Evolutionary conservation across 1,140 invertebrate genomes (phyloP).

Genomic region (Wasmannia auropunctata): DNA sequence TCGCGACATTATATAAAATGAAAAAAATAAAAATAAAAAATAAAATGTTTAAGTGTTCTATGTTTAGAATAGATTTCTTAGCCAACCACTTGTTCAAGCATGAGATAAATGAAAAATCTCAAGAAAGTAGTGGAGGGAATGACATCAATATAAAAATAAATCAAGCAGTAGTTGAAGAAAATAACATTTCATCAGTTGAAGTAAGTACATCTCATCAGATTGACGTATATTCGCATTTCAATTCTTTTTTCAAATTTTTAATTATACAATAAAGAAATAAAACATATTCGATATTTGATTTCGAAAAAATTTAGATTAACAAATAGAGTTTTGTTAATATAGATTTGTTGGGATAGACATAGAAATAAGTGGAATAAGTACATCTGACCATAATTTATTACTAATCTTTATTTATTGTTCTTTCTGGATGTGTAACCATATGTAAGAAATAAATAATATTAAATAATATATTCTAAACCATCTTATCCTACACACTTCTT

Average conservation of each 20-base stretch:
- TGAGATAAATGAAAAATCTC: too few relatives aligned
- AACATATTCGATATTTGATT: neutral
- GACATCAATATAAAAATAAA: too few relatives aligned
- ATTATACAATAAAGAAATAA: neutral
- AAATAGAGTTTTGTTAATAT: neutral
- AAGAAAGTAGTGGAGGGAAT: too few relatives aligned
- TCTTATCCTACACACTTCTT: neutral
- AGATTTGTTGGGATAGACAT: neutral
- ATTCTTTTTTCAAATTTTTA: neutral
- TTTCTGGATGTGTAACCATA: constrained; percentile 7
- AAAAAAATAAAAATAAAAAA: too few relatives aligned
- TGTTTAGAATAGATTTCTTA: too few relatives aligned
- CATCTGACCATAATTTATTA: neutral
- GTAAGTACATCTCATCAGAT: too few relatives aligned
- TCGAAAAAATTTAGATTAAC: neutral
- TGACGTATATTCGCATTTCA: too few relatives aligned
- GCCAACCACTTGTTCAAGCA: too few relatives aligned
- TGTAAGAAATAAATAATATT: constrained; percentile 62
- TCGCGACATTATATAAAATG: too few relatives aligned
- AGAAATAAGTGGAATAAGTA: neutral
- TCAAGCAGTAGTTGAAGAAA: too few relatives aligned
- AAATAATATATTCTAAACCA: constrained; percentile 43
- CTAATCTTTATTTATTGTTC: constrained; percentile 19
- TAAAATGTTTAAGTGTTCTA: too few relatives aligned
- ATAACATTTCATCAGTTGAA: too few relatives aligned